phyloP scores from a whole-genome alignment of 2,888 invertebrate genomes.

The Allophyes oxyacanthae region DNA sequence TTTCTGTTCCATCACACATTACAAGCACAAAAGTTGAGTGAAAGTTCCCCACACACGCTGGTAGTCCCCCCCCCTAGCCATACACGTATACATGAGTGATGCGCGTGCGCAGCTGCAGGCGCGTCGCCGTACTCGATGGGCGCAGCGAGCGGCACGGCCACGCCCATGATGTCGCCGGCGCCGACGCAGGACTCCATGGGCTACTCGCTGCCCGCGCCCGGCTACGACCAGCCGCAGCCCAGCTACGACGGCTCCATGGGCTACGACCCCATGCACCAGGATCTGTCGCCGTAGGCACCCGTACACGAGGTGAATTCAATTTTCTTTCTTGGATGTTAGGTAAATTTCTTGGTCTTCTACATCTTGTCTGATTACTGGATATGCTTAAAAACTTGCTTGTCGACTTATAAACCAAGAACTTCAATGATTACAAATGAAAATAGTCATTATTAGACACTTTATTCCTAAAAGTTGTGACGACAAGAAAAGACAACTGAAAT shows the following conservation, averaged over 20 bases:
- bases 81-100: constrained; percentile 51
- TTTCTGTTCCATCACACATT: background rate
- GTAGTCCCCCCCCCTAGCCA: constrained; percentile 21
- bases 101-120: constrained; percentile 87
- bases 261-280: constrained; percentile 98
- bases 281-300: constrained; percentile 90
- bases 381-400: too few relatives aligned
- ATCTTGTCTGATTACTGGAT: too few relatives aligned
- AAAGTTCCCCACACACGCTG: constrained; percentile 40
- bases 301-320: constrained; percentile 25
- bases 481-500: too few relatives aligned
- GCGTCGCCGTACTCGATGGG: constrained; percentile 97
- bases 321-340: too few relatives aligned
- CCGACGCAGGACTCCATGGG: constrained; percentile 98
- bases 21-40: background rate
- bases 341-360: too few relatives aligned
- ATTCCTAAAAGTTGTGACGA: too few relatives aligned
- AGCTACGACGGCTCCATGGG: constrained; percentile 96
- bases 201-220: constrained; percentile 97
- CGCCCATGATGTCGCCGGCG: constrained; percentile 98
- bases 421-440: too few relatives aligned
- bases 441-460: too few relatives aligned
- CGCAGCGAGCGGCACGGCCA: constrained; percentile 96
- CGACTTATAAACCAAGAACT: too few relatives aligned
- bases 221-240: constrained; percentile 97